phyloP scores from a whole-genome alignment of 2,888 invertebrate species.

The Trilocha varians region DNA sequence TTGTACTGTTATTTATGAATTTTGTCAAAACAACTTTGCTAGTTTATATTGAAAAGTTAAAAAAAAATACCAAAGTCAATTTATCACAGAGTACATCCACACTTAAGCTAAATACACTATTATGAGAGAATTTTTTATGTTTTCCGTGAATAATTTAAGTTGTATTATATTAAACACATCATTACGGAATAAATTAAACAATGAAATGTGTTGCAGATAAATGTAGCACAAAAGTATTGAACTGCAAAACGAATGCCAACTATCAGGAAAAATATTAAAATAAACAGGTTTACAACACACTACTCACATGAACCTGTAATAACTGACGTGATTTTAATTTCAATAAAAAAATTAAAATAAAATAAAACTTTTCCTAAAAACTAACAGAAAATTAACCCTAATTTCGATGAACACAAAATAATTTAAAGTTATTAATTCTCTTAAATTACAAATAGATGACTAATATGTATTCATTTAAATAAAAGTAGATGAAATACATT shows the following conservation, averaged over 20 bases:
- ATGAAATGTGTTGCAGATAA: too few relatives aligned
- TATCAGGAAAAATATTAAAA: too few relatives aligned
- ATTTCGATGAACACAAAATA: background rate
- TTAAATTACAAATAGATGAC: background rate
- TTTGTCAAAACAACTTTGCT: too few relatives aligned
- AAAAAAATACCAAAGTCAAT: background rate
- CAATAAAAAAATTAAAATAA: background rate
- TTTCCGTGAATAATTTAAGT: background rate
- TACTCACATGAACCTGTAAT: too few relatives aligned
- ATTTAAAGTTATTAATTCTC: background rate
- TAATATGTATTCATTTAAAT: background rate
- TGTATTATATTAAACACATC: background rate
- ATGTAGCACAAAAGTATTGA: too few relatives aligned
- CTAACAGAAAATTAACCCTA: background rate
- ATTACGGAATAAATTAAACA: too few relatives aligned
- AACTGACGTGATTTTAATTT: background rate
- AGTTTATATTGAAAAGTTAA: too few relatives aligned
- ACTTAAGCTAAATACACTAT: background rate
- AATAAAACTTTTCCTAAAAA: background rate
- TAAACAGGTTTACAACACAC: too few relatives aligned
- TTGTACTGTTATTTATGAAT: too few relatives aligned
- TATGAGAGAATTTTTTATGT: background rate
- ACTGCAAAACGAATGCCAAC: too few relatives aligned
- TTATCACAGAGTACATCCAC: background rate
- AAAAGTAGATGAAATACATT: too few relatives aligned